Conservation (phyloP, 2,797 vertebrate species). For the Streptopelia turtur region DNA sequence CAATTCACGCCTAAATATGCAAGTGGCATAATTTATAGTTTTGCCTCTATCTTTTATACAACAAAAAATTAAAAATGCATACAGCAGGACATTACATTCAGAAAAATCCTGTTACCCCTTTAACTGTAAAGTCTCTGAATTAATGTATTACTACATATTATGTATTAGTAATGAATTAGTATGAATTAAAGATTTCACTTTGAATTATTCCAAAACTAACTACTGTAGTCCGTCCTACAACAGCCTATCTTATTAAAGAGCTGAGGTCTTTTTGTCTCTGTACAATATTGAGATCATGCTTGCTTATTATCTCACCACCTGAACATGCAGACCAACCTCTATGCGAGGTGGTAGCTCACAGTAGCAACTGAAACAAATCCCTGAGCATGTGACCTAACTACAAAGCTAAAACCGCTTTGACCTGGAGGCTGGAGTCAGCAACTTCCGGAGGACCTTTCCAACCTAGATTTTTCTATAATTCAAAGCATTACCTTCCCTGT, state of each 20-base stretch:
- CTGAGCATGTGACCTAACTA: not conserved
- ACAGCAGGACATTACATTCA: not conserved
- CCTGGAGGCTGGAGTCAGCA: not conserved
- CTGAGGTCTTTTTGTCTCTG: not conserved
- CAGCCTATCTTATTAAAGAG: not conserved
- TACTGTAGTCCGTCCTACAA: not conserved
- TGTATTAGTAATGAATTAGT: not conserved
- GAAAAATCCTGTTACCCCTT: not conserved
- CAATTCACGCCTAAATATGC: conserved; percentile 88
- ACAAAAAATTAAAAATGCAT: not conserved
- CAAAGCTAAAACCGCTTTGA: not conserved
- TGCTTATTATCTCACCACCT: not conserved
- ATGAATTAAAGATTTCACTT: not conserved
- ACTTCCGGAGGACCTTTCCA: not conserved
- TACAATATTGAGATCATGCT: accelerated
- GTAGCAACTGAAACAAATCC: not conserved
- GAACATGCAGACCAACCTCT: not conserved
- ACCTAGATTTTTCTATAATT: not conserved
- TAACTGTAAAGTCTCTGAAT: not conserved
- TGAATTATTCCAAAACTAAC: not conserved
- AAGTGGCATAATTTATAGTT: conserved; percentile 59
- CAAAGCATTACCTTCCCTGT: not conserved
- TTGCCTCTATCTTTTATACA: not conserved
- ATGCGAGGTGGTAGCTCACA: not conserved
- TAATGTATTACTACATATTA: not conserved